These are phyloP conservation scores for Protomyctophum bolini DNA, from an alignment of 2,113 vertebrate species.

Conservation along the genomic window DNA sequence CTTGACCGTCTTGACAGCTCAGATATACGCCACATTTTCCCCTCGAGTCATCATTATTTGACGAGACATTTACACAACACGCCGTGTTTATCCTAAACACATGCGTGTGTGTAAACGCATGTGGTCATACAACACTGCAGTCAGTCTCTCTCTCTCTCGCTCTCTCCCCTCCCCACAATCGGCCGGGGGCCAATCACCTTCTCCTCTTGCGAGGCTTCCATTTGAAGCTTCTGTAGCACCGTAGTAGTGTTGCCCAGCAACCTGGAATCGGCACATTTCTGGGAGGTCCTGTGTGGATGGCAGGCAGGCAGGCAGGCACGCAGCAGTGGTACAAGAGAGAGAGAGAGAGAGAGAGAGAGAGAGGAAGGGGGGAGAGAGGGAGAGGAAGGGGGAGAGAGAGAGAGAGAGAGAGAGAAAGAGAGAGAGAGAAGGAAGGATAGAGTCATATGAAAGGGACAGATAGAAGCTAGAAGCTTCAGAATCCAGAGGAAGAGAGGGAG, in stretches of 20 bases:
- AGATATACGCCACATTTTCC: not conserved
- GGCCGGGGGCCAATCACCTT: constrained; percentile 55
- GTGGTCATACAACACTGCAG: constrained; percentile 58
- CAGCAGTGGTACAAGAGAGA: constrained; percentile 49
- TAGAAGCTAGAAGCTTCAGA: constrained; percentile 32
- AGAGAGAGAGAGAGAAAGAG: constrained; percentile 34
- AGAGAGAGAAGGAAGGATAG: not conserved
- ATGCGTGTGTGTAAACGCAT: constrained; percentile 51
- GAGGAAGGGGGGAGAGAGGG: not conserved
- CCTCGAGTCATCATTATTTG: not conserved
- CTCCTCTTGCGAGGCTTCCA: constrained; percentile 55
- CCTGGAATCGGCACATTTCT: constrained; percentile 75
- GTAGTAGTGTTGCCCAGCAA: constrained; percentile 80
- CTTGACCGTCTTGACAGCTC: constrained; percentile 15
- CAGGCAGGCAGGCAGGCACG: not conserved
- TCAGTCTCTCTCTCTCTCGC: not conserved
- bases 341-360: constrained; percentile 33
- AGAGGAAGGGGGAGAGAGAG: constrained; percentile 35
- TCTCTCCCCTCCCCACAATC: constrained; percentile 51
- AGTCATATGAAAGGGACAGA: not conserved
- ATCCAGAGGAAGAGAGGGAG: constrained; percentile 29
- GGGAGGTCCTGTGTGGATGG: constrained; percentile 74
- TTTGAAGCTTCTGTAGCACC: constrained; percentile 77
- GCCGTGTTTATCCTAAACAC: constrained; percentile 55
- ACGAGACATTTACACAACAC: constrained; percentile 7